Conservation (phyloP, 2,113 vertebrate genomes). For the Passer domesticus region DNA sequence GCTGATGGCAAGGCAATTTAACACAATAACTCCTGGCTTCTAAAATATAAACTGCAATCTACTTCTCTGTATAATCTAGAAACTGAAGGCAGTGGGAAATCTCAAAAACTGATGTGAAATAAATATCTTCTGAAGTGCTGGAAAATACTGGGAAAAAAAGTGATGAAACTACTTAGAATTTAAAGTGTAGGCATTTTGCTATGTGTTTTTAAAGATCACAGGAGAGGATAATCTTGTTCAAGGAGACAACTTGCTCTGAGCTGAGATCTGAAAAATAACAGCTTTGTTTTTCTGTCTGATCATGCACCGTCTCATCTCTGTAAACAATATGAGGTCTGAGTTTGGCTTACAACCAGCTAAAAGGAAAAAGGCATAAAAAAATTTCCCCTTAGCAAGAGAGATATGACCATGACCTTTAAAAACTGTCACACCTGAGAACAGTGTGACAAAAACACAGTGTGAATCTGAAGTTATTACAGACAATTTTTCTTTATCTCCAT, state of each 20-base stretch:
- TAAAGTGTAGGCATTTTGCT: background rate
- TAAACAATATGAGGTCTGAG: background rate
- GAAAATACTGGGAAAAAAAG: background rate
- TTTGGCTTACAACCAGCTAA: background rate
- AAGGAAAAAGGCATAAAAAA: background rate
- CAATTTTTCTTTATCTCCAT: background rate
- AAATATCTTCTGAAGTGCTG: background rate
- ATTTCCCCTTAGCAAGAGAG: background rate
- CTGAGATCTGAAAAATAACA: background rate
- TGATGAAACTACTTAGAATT: background rate
- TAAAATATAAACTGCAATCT: background rate
- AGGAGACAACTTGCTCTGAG: background rate
- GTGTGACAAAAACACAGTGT: background rate
- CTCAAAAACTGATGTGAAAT: background rate
- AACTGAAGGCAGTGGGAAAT: background rate
- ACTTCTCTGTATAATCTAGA: background rate
- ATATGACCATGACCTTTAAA: background rate
- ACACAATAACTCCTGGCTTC: background rate
- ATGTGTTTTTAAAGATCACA: background rate
- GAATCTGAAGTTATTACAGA: background rate
- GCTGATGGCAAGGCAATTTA: background rate
- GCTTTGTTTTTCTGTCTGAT: conserved; percentile 12
- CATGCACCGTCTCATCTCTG: background rate
- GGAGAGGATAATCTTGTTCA: background rate
- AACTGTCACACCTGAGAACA: background rate